These are phyloP conservation scores for Hydrochoerus hydrochaeris DNA, from an alignment of 2,113 vertebrate genomes.

Conservation along the genomic window DNA sequence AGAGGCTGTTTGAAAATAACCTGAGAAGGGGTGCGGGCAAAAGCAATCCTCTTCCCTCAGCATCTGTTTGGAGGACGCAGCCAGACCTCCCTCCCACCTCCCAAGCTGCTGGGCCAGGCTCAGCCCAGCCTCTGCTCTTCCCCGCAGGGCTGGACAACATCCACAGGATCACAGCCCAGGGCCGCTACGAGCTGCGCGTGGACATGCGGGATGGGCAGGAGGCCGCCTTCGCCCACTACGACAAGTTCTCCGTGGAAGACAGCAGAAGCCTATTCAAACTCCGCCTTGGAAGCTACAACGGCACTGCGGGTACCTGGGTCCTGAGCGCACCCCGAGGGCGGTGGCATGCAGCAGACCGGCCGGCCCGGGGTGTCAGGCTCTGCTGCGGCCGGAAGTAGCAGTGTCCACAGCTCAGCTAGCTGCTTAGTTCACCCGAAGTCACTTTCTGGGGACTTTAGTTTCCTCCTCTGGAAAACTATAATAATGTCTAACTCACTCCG, in stretches of 20 bases:
- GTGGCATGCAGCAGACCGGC: fast-evolving
- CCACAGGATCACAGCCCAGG: conserved; percentile 94
- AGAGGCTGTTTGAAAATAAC: background rate
- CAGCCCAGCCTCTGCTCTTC: background rate
- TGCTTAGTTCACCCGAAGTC: background rate
- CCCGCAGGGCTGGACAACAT: conserved; percentile 95
- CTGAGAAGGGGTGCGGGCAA: background rate
- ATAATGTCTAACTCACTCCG: background rate
- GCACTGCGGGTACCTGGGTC: conserved; percentile 92
- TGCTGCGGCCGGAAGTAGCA: fast-evolving
- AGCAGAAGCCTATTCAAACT: conserved; percentile 95
- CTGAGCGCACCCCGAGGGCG: fast-evolving
- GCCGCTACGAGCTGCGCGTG: conserved; percentile 95
- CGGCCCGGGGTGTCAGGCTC: background rate
- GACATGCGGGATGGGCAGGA: conserved; percentile 97
- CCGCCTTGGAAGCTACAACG: conserved; percentile 94
- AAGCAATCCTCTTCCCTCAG: background rate
- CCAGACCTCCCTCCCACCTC: background rate
- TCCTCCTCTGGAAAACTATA: conserved; percentile 1
- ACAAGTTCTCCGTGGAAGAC: conserved; percentile 95
- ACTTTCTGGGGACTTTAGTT: background rate
- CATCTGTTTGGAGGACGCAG: background rate
- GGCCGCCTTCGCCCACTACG: conserved; percentile 92
- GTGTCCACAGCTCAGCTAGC: fast-evolving
- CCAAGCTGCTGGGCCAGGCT: background rate